Conservation (phyloP, 2,888 invertebrate genomes). For the Calameuta idolon region DNA sequence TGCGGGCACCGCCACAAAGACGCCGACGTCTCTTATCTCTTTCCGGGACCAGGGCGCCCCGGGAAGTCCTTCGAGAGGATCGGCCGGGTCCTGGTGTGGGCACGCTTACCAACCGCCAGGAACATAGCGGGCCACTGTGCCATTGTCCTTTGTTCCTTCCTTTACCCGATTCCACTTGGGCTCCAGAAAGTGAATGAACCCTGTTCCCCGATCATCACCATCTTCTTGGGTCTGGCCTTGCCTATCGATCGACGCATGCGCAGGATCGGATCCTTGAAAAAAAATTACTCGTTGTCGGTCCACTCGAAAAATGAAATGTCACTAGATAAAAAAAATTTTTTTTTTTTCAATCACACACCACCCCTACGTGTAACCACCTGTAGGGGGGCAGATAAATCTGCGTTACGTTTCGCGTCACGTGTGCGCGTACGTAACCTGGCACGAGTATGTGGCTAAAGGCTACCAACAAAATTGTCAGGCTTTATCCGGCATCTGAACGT, state of each 20-base stretch:
- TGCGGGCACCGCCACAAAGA: constrained; percentile 55
- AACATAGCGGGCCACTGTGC: constrained; percentile 53
- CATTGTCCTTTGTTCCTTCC: constrained; percentile 55
- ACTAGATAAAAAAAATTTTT: not conserved
- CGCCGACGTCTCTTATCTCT: constrained; percentile 59
- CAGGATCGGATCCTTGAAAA: not conserved
- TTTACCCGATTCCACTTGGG: not conserved
- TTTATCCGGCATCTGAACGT: too few species aligned
- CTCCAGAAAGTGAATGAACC: not conserved
- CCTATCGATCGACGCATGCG: not conserved
- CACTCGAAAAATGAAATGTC: not conserved
- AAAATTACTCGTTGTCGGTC: not conserved
- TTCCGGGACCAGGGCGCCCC: constrained; percentile 48
- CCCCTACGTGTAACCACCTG: too few species aligned
- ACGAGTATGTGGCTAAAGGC: not conserved
- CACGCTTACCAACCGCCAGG: constrained; percentile 25
- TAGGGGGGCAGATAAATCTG: too few species aligned
- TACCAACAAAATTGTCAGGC: too few species aligned
- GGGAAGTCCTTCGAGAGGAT: constrained; percentile 49
- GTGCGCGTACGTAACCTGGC: not conserved
- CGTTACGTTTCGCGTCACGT: too few species aligned
- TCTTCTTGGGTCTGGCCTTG: not conserved
- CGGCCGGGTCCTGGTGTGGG: constrained; percentile 26
- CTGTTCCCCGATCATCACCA: not conserved
- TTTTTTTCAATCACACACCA: too few species aligned